A percentile compares a stretch with the other conserved stretches of the same genome.
Evolutionary conservation across 2,888 invertebrate species (phyloP).

Genomic region (Ceraclea dissimilis): DNA sequence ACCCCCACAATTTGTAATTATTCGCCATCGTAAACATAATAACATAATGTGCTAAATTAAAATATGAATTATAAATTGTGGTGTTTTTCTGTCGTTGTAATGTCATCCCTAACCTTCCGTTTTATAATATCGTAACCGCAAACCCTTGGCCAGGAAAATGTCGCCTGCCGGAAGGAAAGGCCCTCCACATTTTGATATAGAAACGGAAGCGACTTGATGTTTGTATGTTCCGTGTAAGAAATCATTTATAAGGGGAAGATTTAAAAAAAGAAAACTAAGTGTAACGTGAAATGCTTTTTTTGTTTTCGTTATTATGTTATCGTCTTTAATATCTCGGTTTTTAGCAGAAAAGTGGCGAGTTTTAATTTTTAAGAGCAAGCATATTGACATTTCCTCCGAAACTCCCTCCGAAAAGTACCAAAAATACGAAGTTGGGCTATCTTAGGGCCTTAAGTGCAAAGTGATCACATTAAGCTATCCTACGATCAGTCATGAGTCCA

Average conservation of each 20-base stretch:
- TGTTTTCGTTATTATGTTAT: background rate
- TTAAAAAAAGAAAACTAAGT: background rate
- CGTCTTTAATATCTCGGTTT: too few species aligned
- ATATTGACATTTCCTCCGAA: too few species aligned
- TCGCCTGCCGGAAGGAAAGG: constrained; percentile 9
- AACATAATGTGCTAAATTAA: constrained; percentile 4
- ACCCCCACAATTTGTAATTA: background rate
- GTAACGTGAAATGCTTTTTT: background rate
- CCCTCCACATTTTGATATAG: constrained; percentile 2
- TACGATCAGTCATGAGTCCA: too few species aligned
- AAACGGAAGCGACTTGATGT: constrained; percentile 5
- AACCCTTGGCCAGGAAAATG: constrained; percentile 11
- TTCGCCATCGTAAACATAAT: constrained; percentile 3
- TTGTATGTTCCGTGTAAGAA: background rate
- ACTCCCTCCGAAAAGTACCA: too few species aligned
- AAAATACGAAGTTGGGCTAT: too few species aligned
- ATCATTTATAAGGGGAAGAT: constrained; percentile 2
- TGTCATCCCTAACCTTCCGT: background rate
- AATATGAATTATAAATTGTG: constrained; percentile 10
- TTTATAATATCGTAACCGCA: constrained; percentile 7
- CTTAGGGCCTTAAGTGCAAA: too few species aligned
- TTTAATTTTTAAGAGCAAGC: too few species aligned
- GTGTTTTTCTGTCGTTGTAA: constrained; percentile 11
- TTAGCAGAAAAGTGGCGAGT: too few species aligned
- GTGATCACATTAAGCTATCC: too few species aligned